Conservation (phyloP, 2,888 invertebrate species). For the Orthosia gothica region DNA sequence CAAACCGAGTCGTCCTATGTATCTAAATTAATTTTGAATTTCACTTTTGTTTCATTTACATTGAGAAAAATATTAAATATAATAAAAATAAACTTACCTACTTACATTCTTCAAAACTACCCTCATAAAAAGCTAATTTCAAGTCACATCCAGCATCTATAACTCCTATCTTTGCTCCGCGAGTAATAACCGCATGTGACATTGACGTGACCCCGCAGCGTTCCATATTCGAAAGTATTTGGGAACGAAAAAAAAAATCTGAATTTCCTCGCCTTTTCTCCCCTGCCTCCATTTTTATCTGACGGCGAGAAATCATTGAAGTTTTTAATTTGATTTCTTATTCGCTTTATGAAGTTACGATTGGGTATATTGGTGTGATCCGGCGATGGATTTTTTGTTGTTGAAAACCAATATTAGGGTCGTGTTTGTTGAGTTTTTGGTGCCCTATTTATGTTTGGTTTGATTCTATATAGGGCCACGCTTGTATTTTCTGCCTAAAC, state of each 20-base stretch:
- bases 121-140: conserved; percentile 10
- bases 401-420: conserved; percentile 8
- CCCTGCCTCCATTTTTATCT: conserved; percentile 47
- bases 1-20: no score
- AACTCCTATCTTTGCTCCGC: conserved; percentile 30
- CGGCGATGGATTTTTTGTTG: not conserved
- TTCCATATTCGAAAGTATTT: conserved; percentile 61
- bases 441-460: not conserved
- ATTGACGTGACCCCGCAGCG: conserved; percentile 77
- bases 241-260: conserved; percentile 48
- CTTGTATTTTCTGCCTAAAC: not conserved
- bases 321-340: conserved; percentile 68
- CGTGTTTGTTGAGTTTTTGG: conserved; percentile 10
- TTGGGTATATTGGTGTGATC: conserved; percentile 38
- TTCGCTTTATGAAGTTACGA: conserved; percentile 60
- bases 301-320: conserved; percentile 64
- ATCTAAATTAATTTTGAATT: no score
- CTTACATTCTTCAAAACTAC: not conserved
- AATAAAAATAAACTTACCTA: no score
- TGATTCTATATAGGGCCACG: not conserved
- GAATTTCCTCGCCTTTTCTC: conserved; percentile 38
- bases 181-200: conserved; percentile 81
- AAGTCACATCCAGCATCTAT: conserved; percentile 73
- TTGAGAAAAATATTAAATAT: no score
- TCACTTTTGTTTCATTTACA: no score